Evolutionary conservation across 2,888 invertebrate species (phyloP).

Genomic region (Tenodera sinensis): DNA sequence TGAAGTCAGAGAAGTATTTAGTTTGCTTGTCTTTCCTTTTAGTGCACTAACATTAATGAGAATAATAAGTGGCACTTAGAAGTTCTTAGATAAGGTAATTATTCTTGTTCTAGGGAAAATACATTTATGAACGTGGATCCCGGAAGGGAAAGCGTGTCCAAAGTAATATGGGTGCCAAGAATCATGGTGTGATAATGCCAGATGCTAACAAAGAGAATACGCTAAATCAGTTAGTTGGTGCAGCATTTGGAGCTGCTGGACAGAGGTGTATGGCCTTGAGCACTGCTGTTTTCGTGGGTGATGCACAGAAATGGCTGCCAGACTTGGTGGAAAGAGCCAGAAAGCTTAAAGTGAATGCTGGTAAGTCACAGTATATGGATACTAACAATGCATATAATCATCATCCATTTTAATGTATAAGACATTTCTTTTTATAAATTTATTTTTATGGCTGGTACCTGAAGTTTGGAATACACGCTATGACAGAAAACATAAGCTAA

Average conservation of each 20-base stretch:
- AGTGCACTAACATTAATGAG: no score
- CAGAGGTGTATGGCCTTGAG: conserved; percentile 99
- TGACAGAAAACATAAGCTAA: no score
- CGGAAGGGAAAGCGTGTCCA: conserved; percentile 93
- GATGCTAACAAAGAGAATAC: conserved; percentile 98
- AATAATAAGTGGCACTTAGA: neutral
- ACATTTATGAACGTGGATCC: conserved; percentile 91
- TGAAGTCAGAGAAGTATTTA: no score
- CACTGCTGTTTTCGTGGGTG: conserved; percentile 88
- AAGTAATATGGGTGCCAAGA: conserved; percentile 99
- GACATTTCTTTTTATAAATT: no score
- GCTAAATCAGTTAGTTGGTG: conserved; percentile 86
- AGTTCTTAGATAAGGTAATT: neutral
- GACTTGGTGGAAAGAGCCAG: conserved; percentile 81
- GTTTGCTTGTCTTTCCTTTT: no score
- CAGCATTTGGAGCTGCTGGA: conserved; percentile 98
- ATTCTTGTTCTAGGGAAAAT: conserved; percentile 62
- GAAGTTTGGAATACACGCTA: no score
- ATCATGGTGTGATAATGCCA: conserved; percentile 94
- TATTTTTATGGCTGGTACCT: no score
- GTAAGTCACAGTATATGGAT: conserved; percentile 38
- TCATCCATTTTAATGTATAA: no score
- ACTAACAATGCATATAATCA: neutral
- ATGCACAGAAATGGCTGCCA: conserved; percentile 89
- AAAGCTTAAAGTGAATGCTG: conserved; percentile 86